Evolutionary conservation across 2,888 invertebrate species (phyloP), one percentile per base, ranked within the genome.

Genomic region (Pegoplata infirma): DNA sequence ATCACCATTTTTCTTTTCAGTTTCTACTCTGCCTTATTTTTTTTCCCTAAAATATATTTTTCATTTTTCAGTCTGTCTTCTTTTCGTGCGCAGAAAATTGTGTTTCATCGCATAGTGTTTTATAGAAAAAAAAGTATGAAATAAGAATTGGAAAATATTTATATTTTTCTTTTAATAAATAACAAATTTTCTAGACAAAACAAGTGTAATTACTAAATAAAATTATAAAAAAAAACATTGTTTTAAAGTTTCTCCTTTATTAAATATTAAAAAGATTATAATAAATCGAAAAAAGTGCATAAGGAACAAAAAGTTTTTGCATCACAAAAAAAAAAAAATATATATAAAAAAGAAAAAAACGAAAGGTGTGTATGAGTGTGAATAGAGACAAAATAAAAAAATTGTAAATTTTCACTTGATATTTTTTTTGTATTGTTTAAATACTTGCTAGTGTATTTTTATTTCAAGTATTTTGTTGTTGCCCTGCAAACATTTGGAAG

Each of bases 331-430:
- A 46, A 67, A 67, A 28, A 59, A 49, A 28, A 25, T 44, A 25
- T 23, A 36, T 49, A 53, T n/a, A 23, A 55, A 19, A 53, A 72
- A 66, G 55, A 55, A 21, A 19, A 55, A 68, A 76, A 56, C 49
- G 56, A 64, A 64, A 76, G 68, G 75, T 76, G 75, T 75, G 75
- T 69, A 75, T 69, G 75, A 75, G 25, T 67, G 74, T 68, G 74
- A 58, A 58, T 63, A 69, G 56, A 76, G 75, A 63, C 68, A 61
- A 68, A 14, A 61, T 47, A 55, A 40, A 40, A n/a, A 40, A 40
- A 14, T 40, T n/a, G 2, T 40, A 40, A 40, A 40, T 40, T 40
- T 40, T 40, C 36, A 40, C 36, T 40, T 40, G 36, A 40, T 40
- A 40, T 40, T n/a, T 40, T n/a, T 40, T 3, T 12, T 40, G n/a